Conservation (phyloP, 2,797 vertebrate species). For the Crocidura indochinensis region DNA sequence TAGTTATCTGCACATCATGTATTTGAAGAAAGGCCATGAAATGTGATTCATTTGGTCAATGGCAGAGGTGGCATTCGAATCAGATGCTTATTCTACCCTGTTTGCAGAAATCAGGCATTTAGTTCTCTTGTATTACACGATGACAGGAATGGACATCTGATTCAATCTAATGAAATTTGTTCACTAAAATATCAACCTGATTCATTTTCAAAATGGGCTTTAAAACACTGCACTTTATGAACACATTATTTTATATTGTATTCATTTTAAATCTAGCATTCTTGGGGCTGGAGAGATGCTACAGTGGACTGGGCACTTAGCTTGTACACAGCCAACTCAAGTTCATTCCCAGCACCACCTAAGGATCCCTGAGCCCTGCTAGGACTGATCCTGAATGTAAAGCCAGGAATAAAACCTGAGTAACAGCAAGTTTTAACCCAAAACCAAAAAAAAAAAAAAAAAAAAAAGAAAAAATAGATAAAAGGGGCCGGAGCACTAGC, state of each 20-base stretch:
- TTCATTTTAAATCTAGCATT: slow-evolving; percentile 41
- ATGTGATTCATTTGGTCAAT: slow-evolving; percentile 30
- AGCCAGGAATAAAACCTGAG: no score
- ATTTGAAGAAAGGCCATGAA: slow-evolving; percentile 59
- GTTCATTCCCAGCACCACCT: no score
- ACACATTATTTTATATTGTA: slow-evolving; percentile 38
- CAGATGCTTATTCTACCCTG: not conserved
- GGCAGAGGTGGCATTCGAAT: slow-evolving; percentile 41
- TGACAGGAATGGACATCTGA: not conserved
- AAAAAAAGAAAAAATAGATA: no score
- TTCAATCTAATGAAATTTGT: slow-evolving; percentile 22
- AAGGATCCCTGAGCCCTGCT: no score
- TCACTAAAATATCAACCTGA: slow-evolving; percentile 40
- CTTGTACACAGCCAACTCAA: no score
- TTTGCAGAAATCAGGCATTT: slow-evolving; percentile 34
- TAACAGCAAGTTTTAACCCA: no score
- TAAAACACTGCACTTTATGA: not conserved
- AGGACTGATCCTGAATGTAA: no score
- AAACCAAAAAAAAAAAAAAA: no score
- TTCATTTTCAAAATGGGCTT: slow-evolving; percentile 7
- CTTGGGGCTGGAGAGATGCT: not conserved
- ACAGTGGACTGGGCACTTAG: no score
- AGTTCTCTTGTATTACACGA: slow-evolving; percentile 3
- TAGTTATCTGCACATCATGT: slow-evolving; percentile 31
- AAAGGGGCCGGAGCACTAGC: no score